phyloP scores from a whole-genome alignment of 2,113 vertebrate genomes.

The Piprites chloris region DNA sequence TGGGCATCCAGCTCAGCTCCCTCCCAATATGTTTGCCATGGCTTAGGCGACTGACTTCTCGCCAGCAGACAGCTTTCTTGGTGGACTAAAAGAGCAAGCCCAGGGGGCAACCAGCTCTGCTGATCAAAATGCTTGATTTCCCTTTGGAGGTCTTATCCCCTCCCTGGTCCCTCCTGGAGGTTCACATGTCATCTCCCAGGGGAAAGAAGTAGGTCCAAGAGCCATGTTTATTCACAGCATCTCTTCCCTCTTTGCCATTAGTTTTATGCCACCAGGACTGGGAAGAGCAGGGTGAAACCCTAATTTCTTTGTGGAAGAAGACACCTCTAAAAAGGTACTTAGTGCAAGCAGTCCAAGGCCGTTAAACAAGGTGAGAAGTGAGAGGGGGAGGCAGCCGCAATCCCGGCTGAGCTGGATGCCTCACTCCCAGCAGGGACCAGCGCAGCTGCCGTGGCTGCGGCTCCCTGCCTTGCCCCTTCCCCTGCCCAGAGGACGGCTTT shows the following conservation, averaged over 20 bases:
- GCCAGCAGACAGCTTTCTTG: neutral
- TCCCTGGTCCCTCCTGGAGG: neutral
- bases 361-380: neutral
- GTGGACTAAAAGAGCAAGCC: neutral
- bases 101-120: neutral
- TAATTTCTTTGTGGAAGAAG: neutral
- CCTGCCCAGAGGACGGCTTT: too few relatives aligned
- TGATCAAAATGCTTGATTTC: fast-evolving
- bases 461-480: fast-evolving
- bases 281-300: neutral
- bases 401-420: neutral
- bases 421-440: neutral
- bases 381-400: neutral
- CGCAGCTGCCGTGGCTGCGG: neutral
- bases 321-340: fast-evolving
- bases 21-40: fast-evolving
- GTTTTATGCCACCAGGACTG: neutral
- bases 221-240: fast-evolving
- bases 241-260: neutral
- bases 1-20: fast-evolving
- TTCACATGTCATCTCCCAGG: fast-evolving
- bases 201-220: neutral
- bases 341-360: neutral
- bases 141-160: fast-evolving
- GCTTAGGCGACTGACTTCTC: neutral